Evolutionary conservation across 2,797 vertebrate species (phyloP).

Genomic region (Oreochromis grahami): DNA sequence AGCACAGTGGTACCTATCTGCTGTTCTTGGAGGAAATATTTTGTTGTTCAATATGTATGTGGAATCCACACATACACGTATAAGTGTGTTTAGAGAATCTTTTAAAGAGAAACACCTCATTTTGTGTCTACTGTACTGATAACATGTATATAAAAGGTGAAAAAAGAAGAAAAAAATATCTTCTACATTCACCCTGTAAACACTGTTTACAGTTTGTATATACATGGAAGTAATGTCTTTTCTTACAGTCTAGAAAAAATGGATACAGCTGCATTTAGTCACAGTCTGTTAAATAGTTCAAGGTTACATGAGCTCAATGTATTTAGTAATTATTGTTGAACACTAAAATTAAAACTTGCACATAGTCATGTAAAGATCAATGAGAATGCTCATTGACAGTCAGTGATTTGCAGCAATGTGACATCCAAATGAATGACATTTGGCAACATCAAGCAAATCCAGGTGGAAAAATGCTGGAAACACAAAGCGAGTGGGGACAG

Average conservation of each 20-base stretch:
- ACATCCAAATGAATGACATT: no score
- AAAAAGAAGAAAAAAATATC: not conserved
- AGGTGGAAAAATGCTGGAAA: not conserved
- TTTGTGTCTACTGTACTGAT: not conserved
- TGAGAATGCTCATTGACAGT: no score
- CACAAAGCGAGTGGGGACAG: not conserved
- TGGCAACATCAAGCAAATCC: not conserved
- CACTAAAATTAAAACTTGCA: not conserved
- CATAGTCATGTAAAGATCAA: no score
- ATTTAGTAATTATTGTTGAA: not conserved
- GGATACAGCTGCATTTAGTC: not conserved
- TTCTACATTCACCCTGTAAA: not conserved
- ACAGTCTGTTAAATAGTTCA: no score
- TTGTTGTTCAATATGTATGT: not conserved
- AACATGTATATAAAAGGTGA: not conserved
- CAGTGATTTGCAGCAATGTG: no score
- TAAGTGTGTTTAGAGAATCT: not conserved
- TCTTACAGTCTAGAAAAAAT: not conserved
- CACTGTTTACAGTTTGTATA: not conserved
- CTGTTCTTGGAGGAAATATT: not conserved
- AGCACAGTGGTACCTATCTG: not conserved
- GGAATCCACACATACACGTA: not conserved
- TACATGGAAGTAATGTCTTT: rapidly evolving
- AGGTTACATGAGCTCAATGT: not conserved
- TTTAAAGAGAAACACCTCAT: not conserved